These are phyloP conservation scores for Aspidiotus destructor DNA, from an alignment of 2,888 invertebrate species.

Conservation along the genomic window DNA sequence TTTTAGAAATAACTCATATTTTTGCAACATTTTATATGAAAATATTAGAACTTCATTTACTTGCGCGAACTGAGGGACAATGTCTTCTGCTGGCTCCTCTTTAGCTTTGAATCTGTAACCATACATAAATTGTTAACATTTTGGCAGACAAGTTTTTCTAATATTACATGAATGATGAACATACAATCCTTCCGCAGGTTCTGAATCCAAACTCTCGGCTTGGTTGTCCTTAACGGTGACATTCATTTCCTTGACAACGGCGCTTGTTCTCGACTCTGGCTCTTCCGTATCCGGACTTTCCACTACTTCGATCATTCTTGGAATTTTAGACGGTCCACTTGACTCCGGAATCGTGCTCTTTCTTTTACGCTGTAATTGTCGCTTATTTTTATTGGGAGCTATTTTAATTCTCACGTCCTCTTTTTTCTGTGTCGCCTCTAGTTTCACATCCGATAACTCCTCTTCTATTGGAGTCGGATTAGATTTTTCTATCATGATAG, in stretches of 20 bases:
- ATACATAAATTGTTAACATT: background rate
- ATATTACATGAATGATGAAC: background rate
- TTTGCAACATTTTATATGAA: no score
- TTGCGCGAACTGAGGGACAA: background rate
- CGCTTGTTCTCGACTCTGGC: background rate
- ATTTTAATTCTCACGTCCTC: no score
- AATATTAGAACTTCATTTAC: no score
- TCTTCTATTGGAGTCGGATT: no score
- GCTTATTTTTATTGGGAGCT: no score
- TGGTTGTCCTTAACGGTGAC: slow-evolving; percentile 3
- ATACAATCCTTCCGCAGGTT: background rate
- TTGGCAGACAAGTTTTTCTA: background rate
- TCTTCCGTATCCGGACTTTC: background rate
- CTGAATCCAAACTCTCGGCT: slow-evolving; percentile 1
- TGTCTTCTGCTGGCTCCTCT: background rate
- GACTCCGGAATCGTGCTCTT: background rate
- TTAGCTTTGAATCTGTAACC: background rate
- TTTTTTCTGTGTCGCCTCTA: no score
- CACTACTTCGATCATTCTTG: background rate
- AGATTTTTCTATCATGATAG: no score
- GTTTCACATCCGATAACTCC: no score
- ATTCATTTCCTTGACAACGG: background rate
- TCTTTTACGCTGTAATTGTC: background rate
- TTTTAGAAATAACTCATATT: background rate
- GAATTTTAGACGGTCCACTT: background rate